Base-by-base conservation (phyloP, 2,888 invertebrate genomes). In the Drosophila meridiana region DNA sequence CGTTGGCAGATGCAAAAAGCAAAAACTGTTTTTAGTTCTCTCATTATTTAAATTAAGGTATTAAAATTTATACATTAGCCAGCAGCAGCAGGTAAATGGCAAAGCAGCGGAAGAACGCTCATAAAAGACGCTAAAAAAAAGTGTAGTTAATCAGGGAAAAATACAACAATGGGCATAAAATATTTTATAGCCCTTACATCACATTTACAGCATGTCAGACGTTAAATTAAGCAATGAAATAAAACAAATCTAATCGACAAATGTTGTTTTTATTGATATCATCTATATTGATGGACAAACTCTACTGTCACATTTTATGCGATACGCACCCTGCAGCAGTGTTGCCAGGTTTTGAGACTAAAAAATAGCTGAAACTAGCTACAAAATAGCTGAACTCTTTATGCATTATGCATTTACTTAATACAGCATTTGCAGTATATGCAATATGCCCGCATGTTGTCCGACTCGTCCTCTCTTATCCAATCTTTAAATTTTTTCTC, bases 1-100 rank as follows among this genome's bases (percentile, higher is more conserved):
- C 55, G 76, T 73, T 71, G 67, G 79, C 78, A 78, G 79, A 78
- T 78, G 79, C 79, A 75, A 75, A 63, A 58, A 74, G 42, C 42
- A n/a, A 75, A 63, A 58, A 36, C 48, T 5, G 71, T 64, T 53
- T 63, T 66, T 11, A 61, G 57, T 70, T 78, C 62, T 74, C 28
- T 57, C 74, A 77, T 78, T 78, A 69, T 70, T 74, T 53, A 67
- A 67, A 74, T 74, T 20, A 66, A 50, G 50, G 45, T 52, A 78
- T 64, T 63, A 26, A 78, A 70, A 47, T 69, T 58, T 53, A 63
- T 53, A 52, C 52, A 61, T 40, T 53, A n/a, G 26, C 40, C 34
- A 52, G 34, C 42, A 48, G n/a, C 30, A 20, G n/a, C 40, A 56
- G 13, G 13, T 26, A 34, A 45, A 56, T 58, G 63, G 26, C 57